Conservation (phyloP, 2,888 invertebrate species). For the Diogma glabrata region DNA sequence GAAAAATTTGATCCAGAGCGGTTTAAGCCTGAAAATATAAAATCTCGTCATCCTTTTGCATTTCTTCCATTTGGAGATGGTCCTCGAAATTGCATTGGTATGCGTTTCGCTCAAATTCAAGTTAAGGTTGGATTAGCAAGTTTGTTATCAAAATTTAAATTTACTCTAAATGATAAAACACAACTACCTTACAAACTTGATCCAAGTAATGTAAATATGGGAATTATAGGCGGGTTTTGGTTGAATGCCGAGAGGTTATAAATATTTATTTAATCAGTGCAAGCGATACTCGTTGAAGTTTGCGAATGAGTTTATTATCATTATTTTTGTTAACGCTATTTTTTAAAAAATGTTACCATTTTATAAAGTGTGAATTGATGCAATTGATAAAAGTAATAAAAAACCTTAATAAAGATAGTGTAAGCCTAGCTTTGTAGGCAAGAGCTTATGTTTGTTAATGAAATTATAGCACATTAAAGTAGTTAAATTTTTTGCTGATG, state of each 20-base stretch:
- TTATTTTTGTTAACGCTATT: too few species aligned
- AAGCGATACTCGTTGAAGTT: too few species aligned
- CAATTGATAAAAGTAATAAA: too few species aligned
- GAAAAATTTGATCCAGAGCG: slow-evolving; percentile 49
- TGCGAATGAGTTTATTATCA: too few species aligned
- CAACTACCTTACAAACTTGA: slow-evolving; percentile 13
- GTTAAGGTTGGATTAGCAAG: slow-evolving; percentile 16
- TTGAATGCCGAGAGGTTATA: slow-evolving; percentile 18
- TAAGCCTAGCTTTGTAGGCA: too few species aligned
- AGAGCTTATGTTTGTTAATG: too few species aligned
- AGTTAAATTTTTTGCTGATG: too few species aligned
- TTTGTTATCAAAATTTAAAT: slow-evolving; percentile 14
- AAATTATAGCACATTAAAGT: too few species aligned
- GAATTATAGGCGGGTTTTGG: slow-evolving; percentile 14
- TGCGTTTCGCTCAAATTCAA: slow-evolving; percentile 29
- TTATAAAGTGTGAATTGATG: too few species aligned
- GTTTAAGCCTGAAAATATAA: slow-evolving; percentile 42
- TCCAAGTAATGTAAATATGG: slow-evolving; percentile 10
- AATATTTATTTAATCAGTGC: slow-evolving; percentile 6
- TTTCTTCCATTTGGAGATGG: slow-evolving; percentile 38
- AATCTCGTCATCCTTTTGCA: slow-evolving; percentile 30
- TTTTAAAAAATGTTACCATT: too few species aligned
- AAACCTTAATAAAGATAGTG: too few species aligned
- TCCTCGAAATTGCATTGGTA: slow-evolving; percentile 34
- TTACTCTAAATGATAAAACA: slow-evolving; percentile 12